Percentiles rank a stretch among this genome's conserved stretches.
Conservation (phyloP, 2,888 invertebrate genomes). For the Rhingia rostrata region DNA sequence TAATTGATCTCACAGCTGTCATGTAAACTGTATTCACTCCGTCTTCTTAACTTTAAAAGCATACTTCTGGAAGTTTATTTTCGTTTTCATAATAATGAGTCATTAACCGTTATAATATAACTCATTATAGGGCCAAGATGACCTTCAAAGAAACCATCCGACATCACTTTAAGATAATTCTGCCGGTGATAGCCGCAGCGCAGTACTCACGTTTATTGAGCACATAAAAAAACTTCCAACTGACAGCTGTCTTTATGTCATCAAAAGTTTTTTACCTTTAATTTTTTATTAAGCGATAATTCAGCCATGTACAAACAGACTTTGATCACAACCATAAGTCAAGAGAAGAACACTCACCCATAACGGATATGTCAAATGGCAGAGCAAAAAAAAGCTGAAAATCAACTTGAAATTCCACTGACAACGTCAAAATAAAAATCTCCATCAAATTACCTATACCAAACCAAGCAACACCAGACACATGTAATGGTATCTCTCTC, state of each 20-base stretch:
- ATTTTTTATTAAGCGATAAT: conserved; percentile 18
- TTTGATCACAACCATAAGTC: conserved; percentile 29
- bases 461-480: neutral
- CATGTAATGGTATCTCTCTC: neutral
- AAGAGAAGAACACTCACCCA: conserved; percentile 10
- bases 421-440: neutral
- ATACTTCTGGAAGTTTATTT: too few species aligned
- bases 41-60: too few species aligned
- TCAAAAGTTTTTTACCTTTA: conserved; percentile 32
- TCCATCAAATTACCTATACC: conserved; percentile 39
- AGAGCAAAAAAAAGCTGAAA: neutral
- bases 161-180: neutral
- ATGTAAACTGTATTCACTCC: too few species aligned
- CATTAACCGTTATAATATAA: too few species aligned
- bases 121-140: too few species aligned
- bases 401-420: conserved; percentile 5
- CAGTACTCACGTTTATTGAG: conserved; percentile 21
- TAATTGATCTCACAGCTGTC: too few species aligned
- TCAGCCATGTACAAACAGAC: conserved; percentile 7
- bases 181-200: neutral
- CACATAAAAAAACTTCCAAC: conserved; percentile 13
- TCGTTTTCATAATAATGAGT: too few species aligned
- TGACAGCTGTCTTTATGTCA: conserved; percentile 1
- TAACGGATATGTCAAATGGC: conserved; percentile 23
- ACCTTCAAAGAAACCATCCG: too few species aligned